Base-by-base conservation (phyloP, 2,888 invertebrate genomes). In the Macroteleia sp. region DNA sequence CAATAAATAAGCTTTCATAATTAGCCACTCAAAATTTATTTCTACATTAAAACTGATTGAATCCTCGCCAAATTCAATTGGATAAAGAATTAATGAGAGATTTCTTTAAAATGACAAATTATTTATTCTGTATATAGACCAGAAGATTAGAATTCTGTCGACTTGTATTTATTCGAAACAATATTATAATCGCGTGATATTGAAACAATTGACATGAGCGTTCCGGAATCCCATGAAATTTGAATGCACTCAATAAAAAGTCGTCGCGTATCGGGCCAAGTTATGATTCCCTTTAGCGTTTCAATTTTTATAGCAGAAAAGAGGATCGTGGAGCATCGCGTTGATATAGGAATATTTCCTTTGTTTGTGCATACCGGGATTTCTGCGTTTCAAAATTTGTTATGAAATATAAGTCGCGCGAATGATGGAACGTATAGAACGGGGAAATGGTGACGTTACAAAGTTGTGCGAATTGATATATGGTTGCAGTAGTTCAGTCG, bases 231-330 rank as follows among this genome's bases (percentile, higher is more conserved):
- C 54, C 61, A 54, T 61, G 61, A 44, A 52, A 70, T 46, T 70
- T 61, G 54, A 61, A 44, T 44, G 52, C 52, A 28, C 50, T 44
- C 50, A 54, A 70, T 61, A 44, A 70, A 61, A 70, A 61, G 52
- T 52, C 9, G 19, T 52, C 34, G 34, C 19, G 42, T 44, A 36
- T 61, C 44, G 30, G 41, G 16, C 41, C 54, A 48, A 56, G 62
- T 41, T 56, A 48, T 62, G 56, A 48, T 46, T 71, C 16, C 32
- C 14, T 46, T 61, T 41, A 54, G 19, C 44, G 30, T 41, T 62
- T 62, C 62, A 71, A 62, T 62, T 71, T 71, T 62, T 48, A 46
- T 56, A 46, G 36, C 19, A 32, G 62, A 62, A 71, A 62, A 54
- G 46, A 56, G 46, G 36, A 71, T 71, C 39, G 42, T 9, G 4